phyloP scores from a whole-genome alignment of 2,888 invertebrate genomes.

The Blomia tropicalis region DNA sequence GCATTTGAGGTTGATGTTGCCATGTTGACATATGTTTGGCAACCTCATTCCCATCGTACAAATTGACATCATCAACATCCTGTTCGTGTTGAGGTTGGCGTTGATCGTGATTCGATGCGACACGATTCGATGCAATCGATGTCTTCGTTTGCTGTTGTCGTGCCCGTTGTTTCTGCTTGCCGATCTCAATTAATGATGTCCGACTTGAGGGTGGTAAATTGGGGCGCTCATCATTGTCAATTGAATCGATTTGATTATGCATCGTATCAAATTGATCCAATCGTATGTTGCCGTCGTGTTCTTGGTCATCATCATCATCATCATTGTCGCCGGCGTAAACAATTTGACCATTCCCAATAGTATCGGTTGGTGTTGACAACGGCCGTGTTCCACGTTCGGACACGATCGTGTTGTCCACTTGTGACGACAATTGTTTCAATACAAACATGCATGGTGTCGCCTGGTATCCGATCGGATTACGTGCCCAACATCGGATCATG shows the following conservation, averaged over 20 bases:
- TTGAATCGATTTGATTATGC: too few species aligned
- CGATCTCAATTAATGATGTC: neutral
- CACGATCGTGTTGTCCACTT: neutral
- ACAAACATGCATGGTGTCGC: slow-evolving; percentile 12
- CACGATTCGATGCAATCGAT: neutral
- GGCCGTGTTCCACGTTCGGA: neutral
- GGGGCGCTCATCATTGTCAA: neutral
- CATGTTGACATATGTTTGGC: neutral
- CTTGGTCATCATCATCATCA: too few species aligned
- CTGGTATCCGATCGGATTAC: slow-evolving; percentile 11
- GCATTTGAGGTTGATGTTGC: neutral
- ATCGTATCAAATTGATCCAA: too few species aligned
- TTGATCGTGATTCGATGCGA: neutral
- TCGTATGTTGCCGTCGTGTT: too few species aligned
- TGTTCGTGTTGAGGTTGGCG: neutral
- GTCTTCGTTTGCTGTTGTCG: neutral
- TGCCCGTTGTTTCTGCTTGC: neutral
- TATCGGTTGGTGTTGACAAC: neutral
- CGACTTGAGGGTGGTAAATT: neutral
- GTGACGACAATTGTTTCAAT: neutral
- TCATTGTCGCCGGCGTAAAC: too few species aligned
- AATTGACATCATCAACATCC: neutral
- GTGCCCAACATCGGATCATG: slow-evolving; percentile 10
- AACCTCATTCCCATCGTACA: neutral
- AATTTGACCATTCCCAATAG: too few species aligned